Evolutionary conservation across 2,888 invertebrate genomes (phyloP).

Genomic region (Campoplex nolae): DNA sequence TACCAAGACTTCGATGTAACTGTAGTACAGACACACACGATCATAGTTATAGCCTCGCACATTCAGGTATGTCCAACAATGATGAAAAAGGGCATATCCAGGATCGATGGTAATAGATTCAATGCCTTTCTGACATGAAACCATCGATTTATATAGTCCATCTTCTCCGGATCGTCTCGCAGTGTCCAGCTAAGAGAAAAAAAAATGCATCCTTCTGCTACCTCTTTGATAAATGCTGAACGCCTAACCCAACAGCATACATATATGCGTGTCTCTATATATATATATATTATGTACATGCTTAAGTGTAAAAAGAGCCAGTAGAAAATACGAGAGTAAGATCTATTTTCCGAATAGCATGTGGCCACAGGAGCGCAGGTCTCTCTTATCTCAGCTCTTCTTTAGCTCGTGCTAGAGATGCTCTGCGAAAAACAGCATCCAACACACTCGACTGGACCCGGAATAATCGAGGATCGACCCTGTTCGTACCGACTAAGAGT

Average conservation of each 20-base stretch:
- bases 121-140: constrained; percentile 36
- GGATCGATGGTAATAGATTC: constrained; percentile 4
- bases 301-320: constrained; percentile 7
- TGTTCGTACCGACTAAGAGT: constrained; percentile 72
- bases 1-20: constrained; percentile 41
- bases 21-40: not conserved
- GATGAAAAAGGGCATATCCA: not conserved
- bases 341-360: constrained; percentile 60
- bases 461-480: constrained; percentile 70
- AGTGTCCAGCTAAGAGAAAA: constrained; percentile 40
- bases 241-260: constrained; percentile 7
- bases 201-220: constrained; percentile 16
- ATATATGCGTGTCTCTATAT: constrained; percentile 5
- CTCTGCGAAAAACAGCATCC: constrained; percentile 34
- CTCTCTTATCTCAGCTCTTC: constrained; percentile 62
- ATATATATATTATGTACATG: not conserved
- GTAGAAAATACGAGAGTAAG: constrained; percentile 31
- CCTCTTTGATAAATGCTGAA: constrained; percentile 41
- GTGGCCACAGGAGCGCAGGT: constrained; percentile 28
- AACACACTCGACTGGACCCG: constrained; percentile 48
- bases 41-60: not conserved
- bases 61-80: too few relatives aligned
- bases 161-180: constrained; percentile 36
- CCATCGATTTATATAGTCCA: constrained; percentile 25
- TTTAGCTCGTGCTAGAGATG: constrained; percentile 31